phyloP scores from a whole-genome alignment of 2,113 vertebrate genomes.

The Odocoileus hemionus region DNA sequence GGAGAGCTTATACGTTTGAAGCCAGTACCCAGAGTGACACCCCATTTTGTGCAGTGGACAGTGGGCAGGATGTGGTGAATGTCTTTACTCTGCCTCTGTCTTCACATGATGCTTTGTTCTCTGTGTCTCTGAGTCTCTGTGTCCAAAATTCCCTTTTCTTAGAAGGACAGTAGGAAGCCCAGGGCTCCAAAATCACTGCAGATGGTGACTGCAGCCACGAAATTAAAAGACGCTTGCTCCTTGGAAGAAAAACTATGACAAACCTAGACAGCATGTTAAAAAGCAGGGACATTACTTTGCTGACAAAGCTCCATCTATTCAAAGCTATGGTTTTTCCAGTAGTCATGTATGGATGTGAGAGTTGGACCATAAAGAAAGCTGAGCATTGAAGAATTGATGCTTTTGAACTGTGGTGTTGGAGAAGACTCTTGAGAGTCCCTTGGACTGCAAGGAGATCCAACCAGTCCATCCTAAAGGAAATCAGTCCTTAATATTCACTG shows the following conservation, averaged over 20 bases:
- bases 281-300: not conserved
- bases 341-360: not conserved
- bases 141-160: not conserved
- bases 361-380: not conserved
- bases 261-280: not conserved
- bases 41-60: not conserved
- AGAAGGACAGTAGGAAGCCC: not conserved
- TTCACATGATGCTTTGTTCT: not conserved
- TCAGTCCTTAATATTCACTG: not conserved
- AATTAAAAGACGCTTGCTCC: not conserved
- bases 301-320: not conserved
- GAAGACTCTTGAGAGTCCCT: not conserved
- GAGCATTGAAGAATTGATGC: fast-evolving
- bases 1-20: not conserved
- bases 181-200: not conserved
- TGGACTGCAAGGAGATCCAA: not conserved
- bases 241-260: not conserved
- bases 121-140: not conserved
- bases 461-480: not conserved
- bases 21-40: not conserved
- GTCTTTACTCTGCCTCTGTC: not conserved
- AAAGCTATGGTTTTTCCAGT: not conserved
- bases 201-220: not conserved
- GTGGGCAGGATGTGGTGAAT: not conserved
- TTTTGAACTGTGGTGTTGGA: not conserved